Evolutionary conservation across 2,113 vertebrate genomes (phyloP), one percentile per base, ranked within the genome.

Genomic region (Sapajus apella): DNA sequence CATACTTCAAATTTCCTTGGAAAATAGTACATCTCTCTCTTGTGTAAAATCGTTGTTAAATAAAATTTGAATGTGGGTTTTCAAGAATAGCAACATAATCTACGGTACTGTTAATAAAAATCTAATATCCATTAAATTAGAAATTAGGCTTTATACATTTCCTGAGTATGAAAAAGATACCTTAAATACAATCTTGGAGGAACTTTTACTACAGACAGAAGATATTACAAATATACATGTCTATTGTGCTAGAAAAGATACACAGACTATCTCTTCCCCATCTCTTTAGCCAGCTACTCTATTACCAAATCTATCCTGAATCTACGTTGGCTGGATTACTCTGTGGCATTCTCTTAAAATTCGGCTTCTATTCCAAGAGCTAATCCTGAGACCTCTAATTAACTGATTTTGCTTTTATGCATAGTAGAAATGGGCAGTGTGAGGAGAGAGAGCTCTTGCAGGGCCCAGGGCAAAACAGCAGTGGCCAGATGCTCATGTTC

Each of bases 31-130:
- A 55, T 30, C 12, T 95, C 18, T 82, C 47, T 37, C 43, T 58
- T 35, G 6, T 35, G 47, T 92, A 73, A 95, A 84, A 80, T 94
- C 21, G 21, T 45, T 92, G 76, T 83, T 97, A 45, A 92, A 37
- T 94, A 92, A 82, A 95, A 83, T 83, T 50, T 83, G 32, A 89
- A 10, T 66, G 40, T 81, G 37, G 6, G 3, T 87, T 95, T 94
- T 93, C 17, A 95, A 91, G 12, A 52, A 94, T 72, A 32, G 35
- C 18, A 95, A 90, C 70, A 47, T 43, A 87, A 87, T 86, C n/a
- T 84, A 75, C 20, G 43, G 85, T 75, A 58, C 2, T 50, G 61
- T 85, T 58, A 93, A 61, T 70, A 75, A 77, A 88, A 82, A 52
- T 90, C 30, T 82, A 88, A 76, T 45, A 76, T 75, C 20, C 27